Base-by-base conservation (phyloP, 2,797 vertebrate genomes). In the Perodicticus potto region DNA sequence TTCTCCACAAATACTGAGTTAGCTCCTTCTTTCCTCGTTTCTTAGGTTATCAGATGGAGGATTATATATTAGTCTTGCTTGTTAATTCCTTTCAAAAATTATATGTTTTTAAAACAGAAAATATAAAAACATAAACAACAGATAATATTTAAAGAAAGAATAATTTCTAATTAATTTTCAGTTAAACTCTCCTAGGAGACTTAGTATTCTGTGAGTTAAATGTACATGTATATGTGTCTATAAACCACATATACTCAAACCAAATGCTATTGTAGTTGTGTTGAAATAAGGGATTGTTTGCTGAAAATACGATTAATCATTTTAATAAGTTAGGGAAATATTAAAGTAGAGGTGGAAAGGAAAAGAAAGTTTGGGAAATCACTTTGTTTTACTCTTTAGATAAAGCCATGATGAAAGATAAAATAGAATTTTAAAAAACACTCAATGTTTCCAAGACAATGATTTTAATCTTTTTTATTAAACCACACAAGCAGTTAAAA, bases 381-480 rank as follows among this genome's bases (percentile, higher is more conserved):
- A 93, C 22, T 93, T 55, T 69, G 37, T 37, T 86, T 87, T 89
- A 87, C n/a, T 85, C 61, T 69, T 65, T 13, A 76, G 87, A 76
- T 94, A 94, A 96, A 96, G 32, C 20, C 43, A 81, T 22, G n/a
- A 67, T 74, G 55, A 91, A 91, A 97, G 55, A 92, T 81, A 91
- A 61, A 88, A 25, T 29, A 81, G 53, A 83, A 49, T 70, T 77
- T 74, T 20, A 65, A 57, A 76, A 90, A 55, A 59, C 55, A 29
- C 78, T 43, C 85, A 32, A 81, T 43, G 63, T 85, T 95, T 94
- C 45, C 2, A 96, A 84, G 59, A 70, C 14, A 0, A 93, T 94
- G 57, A 90, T 95, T 96, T 95, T 40, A 91, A 93, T 95, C 67
- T 97, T 55, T 97, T 95, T 93, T 95, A 92, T 96, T 93, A 97